phyloP scores from a whole-genome alignment of 2,113 vertebrate species.

The Oryzias curvinotus region DNA sequence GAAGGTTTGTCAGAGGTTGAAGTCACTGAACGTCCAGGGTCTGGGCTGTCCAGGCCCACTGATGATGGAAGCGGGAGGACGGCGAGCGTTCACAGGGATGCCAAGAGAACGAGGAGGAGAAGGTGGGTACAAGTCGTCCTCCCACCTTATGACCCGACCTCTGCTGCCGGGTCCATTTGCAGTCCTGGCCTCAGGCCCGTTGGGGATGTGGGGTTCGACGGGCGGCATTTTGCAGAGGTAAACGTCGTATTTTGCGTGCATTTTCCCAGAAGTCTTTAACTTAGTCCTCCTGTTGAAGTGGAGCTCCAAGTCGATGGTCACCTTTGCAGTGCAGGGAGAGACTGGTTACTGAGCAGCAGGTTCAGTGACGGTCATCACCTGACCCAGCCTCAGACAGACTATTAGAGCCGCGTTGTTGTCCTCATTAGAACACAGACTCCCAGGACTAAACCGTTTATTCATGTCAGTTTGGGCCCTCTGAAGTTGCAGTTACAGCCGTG shows the following conservation, averaged over 20 bases:
- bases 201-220: constrained; percentile 2
- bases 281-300: constrained; percentile 44
- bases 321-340: constrained; percentile 26
- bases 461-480: constrained; percentile 2
- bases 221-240: constrained; percentile 56
- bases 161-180: constrained; percentile 15
- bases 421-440: constrained; percentile 1
- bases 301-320: constrained; percentile 66
- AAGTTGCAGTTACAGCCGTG: constrained; percentile 12
- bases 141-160: constrained; percentile 43
- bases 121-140: constrained; percentile 43
- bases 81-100: constrained; percentile 23
- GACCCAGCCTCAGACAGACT: no score
- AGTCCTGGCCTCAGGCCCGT: neutral
- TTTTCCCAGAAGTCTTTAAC: constrained; percentile 8
- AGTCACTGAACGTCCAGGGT: neutral
- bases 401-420: neutral
- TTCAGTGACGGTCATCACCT: no score
- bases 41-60: neutral
- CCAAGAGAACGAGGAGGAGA: constrained; percentile 36
- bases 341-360: constrained; percentile 6
- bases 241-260: constrained; percentile 49
- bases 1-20: constrained; percentile 4
- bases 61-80: constrained; percentile 7
- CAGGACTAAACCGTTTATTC: constrained; percentile 1